Percentiles rank a stretch among this genome's conserved stretches.
These are phyloP conservation scores for Pitta sordida DNA, from an alignment of 2,113 vertebrate species.

Conservation along the genomic window DNA sequence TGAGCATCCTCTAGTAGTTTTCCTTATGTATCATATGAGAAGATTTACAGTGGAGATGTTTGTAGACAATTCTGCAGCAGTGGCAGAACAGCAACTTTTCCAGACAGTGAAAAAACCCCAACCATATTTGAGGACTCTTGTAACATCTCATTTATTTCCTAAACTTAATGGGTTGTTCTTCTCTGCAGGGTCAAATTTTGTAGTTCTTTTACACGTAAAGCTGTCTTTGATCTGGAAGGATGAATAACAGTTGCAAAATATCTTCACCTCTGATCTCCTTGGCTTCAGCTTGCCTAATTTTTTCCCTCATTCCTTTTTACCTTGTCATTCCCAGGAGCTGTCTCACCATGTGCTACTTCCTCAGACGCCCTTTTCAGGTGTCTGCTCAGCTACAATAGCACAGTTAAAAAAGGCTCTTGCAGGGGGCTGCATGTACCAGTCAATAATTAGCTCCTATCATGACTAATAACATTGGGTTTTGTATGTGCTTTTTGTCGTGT, in stretches of 20 bases:
- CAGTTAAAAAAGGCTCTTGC: background rate
- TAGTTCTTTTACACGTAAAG: background rate
- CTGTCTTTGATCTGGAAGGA: background rate
- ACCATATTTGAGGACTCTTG: background rate
- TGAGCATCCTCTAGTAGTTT: background rate
- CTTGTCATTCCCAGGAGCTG: background rate
- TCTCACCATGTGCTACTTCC: background rate
- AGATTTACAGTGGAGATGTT: background rate
- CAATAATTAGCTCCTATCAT: background rate
- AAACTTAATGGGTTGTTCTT: background rate
- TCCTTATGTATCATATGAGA: background rate
- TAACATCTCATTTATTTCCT: background rate
- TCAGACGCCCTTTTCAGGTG: background rate
- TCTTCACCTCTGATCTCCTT: background rate
- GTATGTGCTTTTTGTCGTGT: background rate
- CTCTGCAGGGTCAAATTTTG: background rate
- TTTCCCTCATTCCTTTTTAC: background rate
- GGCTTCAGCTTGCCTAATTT: background rate
- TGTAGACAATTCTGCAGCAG: background rate
- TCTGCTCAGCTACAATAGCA: background rate
- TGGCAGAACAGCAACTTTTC: background rate
- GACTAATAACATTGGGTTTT: background rate
- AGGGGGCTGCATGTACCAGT: background rate
- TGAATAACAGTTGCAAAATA: background rate
- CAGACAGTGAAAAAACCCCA: background rate